Evolutionary conservation across 2,888 invertebrate species (phyloP).

Genomic region (Metacarcinus magister): DNA sequence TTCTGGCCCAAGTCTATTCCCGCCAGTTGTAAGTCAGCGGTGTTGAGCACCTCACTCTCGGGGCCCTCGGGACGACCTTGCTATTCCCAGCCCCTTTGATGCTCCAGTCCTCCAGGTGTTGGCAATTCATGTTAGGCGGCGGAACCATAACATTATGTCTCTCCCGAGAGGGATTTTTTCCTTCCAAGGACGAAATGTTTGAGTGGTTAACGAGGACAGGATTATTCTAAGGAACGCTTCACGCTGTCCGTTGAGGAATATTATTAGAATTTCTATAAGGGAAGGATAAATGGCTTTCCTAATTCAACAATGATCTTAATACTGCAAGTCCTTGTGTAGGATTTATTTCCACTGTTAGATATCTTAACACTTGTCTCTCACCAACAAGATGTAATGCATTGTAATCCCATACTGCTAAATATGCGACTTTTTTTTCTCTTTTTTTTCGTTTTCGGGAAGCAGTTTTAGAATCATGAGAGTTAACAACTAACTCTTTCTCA

Average conservation of each 20-base stretch:
- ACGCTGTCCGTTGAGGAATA: neutral
- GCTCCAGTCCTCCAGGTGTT: constrained; percentile 31
- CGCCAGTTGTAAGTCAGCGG: constrained; percentile 37
- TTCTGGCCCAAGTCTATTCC: constrained; percentile 45
- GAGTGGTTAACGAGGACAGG: constrained; percentile 12
- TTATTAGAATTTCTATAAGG: constrained; percentile 17
- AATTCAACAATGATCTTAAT: neutral
- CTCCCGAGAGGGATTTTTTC: constrained; percentile 23
- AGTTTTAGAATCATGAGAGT: neutral
- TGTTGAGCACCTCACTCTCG: neutral
- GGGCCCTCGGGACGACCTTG: neutral
- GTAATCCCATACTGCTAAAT: neutral
- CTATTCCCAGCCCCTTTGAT: neutral
- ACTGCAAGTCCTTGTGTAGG: neutral
- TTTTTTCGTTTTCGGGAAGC: neutral
- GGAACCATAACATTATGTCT: constrained; percentile 44
- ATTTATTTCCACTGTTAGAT: neutral
- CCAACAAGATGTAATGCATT: neutral
- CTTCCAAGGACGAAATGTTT: neutral
- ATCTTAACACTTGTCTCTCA: neutral
- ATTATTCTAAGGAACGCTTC: constrained; percentile 33
- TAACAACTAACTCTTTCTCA: neutral
- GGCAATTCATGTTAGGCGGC: constrained; percentile 22
- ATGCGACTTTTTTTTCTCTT: neutral
- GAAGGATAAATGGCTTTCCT: neutral